Percentiles rank a stretch among this genome's conserved stretches.
Evolutionary conservation across 2,797 vertebrate species (phyloP).

Genomic region (Pachyuromys duprasi): DNA sequence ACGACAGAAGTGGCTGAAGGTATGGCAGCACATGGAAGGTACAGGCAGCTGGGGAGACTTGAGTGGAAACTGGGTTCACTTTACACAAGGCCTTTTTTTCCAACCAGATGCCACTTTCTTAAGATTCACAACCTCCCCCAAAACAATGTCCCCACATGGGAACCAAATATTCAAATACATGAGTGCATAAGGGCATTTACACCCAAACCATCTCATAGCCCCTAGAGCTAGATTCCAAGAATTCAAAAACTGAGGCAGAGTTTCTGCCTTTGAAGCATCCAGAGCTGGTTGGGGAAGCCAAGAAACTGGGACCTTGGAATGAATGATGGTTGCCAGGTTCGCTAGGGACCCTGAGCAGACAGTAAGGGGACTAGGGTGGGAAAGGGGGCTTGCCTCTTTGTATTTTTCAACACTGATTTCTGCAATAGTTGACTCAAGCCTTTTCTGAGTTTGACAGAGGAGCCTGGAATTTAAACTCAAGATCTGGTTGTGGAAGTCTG

Average conservation of each 20-base stretch:
- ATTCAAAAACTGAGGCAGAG: not conserved
- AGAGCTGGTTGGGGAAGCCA: not conserved
- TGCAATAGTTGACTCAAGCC: not conserved
- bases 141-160: not conserved
- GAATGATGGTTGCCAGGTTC: not conserved
- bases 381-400: not conserved
- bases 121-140: not conserved
- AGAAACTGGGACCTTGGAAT: rapidly evolving
- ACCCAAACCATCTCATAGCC: not conserved
- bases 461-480: slow-evolving; percentile 24
- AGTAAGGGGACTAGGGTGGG: not conserved
- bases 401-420: not conserved
- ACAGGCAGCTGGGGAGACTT: not conserved
- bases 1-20: not conserved
- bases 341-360: rapidly evolving
- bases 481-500: not conserved
- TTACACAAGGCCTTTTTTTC: not conserved
- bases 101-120: not conserved
- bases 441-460: slow-evolving; percentile 29
- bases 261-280: not conserved
- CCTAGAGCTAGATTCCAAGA: not conserved
- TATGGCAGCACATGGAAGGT: not conserved
- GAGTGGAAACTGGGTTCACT: not conserved
- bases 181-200: not conserved
- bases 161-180: not conserved